Percentiles rank a stretch among this genome's conserved stretches.
Conservation (phyloP, 53 echinoderm and acorn worm species). For the Hippasteria phrygiana region DNA sequence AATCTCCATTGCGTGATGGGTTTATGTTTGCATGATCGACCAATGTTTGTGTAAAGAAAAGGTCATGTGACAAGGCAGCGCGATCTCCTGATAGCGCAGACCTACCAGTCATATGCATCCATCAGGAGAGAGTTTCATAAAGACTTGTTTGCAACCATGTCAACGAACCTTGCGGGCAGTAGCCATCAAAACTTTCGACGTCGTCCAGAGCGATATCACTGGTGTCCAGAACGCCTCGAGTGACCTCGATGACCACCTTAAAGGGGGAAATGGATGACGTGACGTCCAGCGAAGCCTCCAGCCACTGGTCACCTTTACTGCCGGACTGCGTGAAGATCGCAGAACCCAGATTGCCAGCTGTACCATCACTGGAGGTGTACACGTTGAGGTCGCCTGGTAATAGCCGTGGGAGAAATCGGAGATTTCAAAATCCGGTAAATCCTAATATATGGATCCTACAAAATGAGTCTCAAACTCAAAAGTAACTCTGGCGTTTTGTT, state of each 20-base stretch:
- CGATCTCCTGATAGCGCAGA: too few relatives aligned
- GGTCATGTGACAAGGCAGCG: too few relatives aligned
- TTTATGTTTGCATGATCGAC: too few relatives aligned
- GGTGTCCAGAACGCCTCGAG: constrained; percentile 27
- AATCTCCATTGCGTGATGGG: too few relatives aligned
- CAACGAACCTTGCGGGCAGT: constrained; percentile 61
- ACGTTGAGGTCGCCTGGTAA: constrained; percentile 69
- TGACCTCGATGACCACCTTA: constrained; percentile 63
- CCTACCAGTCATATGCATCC: not conserved
- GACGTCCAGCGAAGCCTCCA: constrained; percentile 46
- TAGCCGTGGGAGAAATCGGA: not conserved
- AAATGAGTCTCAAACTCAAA: too few relatives aligned
- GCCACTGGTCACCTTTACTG: constrained; percentile 70
- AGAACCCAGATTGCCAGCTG: constrained; percentile 48
- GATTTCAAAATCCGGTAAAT: not conserved
- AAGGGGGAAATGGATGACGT: constrained; percentile 38
- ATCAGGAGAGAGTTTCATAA: not conserved
- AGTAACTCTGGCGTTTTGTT: too few relatives aligned
- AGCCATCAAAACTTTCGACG: constrained; percentile 47
- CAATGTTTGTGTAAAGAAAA: too few relatives aligned
- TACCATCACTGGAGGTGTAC: constrained; percentile 56
- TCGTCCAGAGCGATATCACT: constrained; percentile 73
- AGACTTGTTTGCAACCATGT: not conserved
- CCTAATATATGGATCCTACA: too few relatives aligned
- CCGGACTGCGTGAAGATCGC: constrained; percentile 59